Evolutionary conservation across 2,113 vertebrate genomes (phyloP).

Genomic region (Piaya cayana): DNA sequence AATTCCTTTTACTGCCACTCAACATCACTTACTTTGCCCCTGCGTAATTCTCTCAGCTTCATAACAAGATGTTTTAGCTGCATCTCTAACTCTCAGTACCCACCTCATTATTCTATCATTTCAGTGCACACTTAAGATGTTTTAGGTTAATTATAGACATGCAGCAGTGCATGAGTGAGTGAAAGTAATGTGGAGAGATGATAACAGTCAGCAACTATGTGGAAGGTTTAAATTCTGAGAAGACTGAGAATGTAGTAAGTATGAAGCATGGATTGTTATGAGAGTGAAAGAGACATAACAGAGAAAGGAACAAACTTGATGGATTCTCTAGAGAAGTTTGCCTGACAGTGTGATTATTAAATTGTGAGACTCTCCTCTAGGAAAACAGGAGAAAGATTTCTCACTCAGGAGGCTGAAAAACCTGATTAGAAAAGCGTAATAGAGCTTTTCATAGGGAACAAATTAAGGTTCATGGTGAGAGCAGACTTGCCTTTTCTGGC

Average conservation of each 20-base stretch:
- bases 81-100: background rate
- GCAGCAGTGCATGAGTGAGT: background rate
- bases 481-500: background rate
- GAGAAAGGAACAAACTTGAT: background rate
- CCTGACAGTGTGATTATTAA: background rate
- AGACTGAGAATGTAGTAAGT: background rate
- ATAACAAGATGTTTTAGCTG: background rate
- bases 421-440: background rate
- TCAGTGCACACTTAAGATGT: background rate
- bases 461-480: background rate
- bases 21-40: rapidly evolving
- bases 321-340: background rate
- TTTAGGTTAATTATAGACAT: slow-evolving; percentile 59
- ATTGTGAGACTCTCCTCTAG: background rate
- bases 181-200: background rate
- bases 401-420: background rate
- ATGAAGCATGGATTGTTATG: background rate
- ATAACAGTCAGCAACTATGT: slow-evolving; percentile 17
- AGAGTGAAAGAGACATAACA: background rate
- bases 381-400: background rate
- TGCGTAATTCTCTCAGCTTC: background rate
- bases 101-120: background rate
- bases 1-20: background rate
- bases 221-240: background rate
- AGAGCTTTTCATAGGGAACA: background rate